Base-by-base conservation (phyloP, 1,140 invertebrate species). In the Meteorus sp. region DNA sequence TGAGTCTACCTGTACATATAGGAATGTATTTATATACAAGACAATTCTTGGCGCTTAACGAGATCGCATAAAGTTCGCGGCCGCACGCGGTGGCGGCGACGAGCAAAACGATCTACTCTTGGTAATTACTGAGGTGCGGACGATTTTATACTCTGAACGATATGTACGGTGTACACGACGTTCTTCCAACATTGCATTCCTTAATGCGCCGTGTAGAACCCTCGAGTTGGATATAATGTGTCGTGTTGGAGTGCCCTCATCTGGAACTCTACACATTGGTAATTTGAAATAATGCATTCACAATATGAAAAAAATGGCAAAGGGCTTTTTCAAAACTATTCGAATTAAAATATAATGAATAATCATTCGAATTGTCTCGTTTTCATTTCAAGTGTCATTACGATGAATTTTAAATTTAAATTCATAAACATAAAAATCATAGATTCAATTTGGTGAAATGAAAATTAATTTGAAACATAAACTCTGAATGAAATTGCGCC, bases 231-330 rank as follows among this genome's bases (percentile, higher is more conserved):
- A 3, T 11, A 41, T 19, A n/a, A 33, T 47, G 39, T 35, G 31
- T 19, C 29, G 35, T 59, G 56, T 23, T 22, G 25, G 43, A 59
- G 45, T 44, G 15, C 27, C 41, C 20, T 20, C 41, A n/a, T 50
- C 13, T 37, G 47, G 20, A 55, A 60, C 43, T 48, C 55, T 56
- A 59, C 62, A n/a, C n/a, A n/a, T n/a, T n/a, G n/a, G n/a, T n/a
- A n/a, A n/a, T n/a, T n/a, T n/a, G n/a, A n/a, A 63, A 68, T 66
- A 68, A 72, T 62, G 62, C 55, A 70, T 71, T 73, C 65, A 68
- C 60, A 41, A 55, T n/a, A n/a, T 29, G 58, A 22, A 56, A 56
- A 39, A 39, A 19, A n/a, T 47, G 23, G 44, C n/a, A 25, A 27
- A 47, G 23, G 44, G 11, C 44, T 47, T 9, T 5, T 29, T 9